These are phyloP conservation scores for Lerista edwardsae DNA, from an alignment of 2,797 vertebrate genomes.

Conservation along the genomic window DNA sequence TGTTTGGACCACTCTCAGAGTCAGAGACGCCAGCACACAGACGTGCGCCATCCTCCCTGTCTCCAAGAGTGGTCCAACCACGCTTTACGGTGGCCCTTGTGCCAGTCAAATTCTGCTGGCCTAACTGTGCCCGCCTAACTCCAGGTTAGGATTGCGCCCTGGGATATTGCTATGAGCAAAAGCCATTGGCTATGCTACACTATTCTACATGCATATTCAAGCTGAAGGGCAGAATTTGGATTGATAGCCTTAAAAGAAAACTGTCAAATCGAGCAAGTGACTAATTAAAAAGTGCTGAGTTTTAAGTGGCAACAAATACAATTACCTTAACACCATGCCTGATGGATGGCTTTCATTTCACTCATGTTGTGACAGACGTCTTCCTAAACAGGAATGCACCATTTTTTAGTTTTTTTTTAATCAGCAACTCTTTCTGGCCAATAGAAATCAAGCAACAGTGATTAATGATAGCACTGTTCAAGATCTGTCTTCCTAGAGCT, in stretches of 20 bases:
- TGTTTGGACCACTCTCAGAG: too few species aligned
- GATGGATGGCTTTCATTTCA: not conserved
- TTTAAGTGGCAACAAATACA: not conserved
- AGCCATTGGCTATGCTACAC: not conserved
- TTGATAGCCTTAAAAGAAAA: slow-evolving; percentile 1
- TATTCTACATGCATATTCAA: not conserved
- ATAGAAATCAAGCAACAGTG: not conserved
- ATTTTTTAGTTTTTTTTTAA: not conserved
- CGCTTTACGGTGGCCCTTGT: too few species aligned
- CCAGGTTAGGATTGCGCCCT: too few species aligned
- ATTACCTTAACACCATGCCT: not conserved
- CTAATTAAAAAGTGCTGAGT: slow-evolving; percentile 11
- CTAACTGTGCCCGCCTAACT: too few species aligned
- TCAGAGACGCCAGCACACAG: too few species aligned
- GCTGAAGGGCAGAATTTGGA: not conserved
- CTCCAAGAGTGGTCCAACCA: too few species aligned
- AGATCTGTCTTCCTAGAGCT: slow-evolving; percentile 5
- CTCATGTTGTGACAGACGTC: not conserved
- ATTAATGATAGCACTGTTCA: not conserved
- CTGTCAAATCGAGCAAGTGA: not conserved
- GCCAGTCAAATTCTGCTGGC: too few species aligned
- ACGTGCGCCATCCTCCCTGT: too few species aligned
- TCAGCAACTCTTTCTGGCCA: slow-evolving; percentile 9
- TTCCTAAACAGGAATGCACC: not conserved
- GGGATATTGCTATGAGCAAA: too few species aligned